Base-by-base conservation (phyloP, 2,888 invertebrate genomes). In the Falcaria lacertinaria region DNA sequence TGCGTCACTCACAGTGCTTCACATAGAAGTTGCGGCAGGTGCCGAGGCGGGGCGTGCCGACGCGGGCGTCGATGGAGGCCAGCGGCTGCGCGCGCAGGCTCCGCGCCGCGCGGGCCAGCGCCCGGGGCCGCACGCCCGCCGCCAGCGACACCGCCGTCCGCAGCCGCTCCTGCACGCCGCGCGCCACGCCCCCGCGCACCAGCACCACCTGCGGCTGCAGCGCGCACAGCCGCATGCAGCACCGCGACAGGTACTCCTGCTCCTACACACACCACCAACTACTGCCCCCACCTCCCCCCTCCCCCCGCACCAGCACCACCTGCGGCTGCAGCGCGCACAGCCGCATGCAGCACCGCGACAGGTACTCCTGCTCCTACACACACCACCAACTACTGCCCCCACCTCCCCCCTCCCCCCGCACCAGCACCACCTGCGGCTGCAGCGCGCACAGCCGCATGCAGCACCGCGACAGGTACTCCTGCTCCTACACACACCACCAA, bases 141-240 rank as follows among this genome's bases (percentile, higher is more conserved):
- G 97, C 95, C 8, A 99, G 89, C 0, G 97, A 97, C n/a, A 98
- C 94, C 25, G 74, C 69, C 28, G 91, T 48, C 0, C 95, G 90
- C 41, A 99, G 89, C 68, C 95, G 93, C 65, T 97, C 96, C 82
- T 97, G 97, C 8, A 98, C 98, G 33, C 94, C 89, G 69, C 90
- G 95, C 60, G 95, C 94, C 6, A 97, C 97, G 39, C 94, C 94
- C 54, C 97, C 95, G 68, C 97, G 96, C 0, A 98, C 98, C 32
- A 99, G 83, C 19, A 99, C 94, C 19, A 99, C 92, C 64, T 95
- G 93, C 0, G 99, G 98, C 32, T 93, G 92, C 45, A 97, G 91
- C 13, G 95, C 93, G 22, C 93, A 91, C 39, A 98, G 96, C 59
- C 98, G 93, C 0, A 94, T 94, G 3, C 97, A 96, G 22, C 96